phyloP scores from a whole-genome alignment of 2,797 vertebrate genomes.

The Sciurus vulgaris region DNA sequence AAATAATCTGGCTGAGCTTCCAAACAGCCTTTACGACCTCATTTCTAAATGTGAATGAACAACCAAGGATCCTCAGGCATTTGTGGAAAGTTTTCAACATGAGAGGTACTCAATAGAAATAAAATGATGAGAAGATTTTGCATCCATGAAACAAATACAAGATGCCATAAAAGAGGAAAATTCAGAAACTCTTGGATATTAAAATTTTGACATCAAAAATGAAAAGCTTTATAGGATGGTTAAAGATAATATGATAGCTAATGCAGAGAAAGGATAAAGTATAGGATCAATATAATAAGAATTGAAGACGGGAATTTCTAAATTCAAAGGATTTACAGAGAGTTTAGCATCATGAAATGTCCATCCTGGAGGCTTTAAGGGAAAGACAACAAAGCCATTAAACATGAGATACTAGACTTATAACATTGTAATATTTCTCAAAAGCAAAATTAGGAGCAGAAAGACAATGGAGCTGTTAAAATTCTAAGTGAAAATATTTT shows the following conservation, averaged over 20 bases:
- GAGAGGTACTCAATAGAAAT: background rate
- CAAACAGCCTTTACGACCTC: background rate
- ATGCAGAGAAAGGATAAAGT: background rate
- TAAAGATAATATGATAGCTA: background rate
- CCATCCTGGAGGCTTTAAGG: background rate
- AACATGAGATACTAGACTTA: background rate
- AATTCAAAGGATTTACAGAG: background rate
- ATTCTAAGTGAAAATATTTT: slow-evolving; percentile 12
- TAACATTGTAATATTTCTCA: background rate
- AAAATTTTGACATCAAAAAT: slow-evolving; percentile 43
- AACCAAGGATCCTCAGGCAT: background rate
- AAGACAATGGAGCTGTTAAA: background rate
- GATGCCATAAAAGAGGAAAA: background rate
- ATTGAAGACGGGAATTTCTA: background rate
- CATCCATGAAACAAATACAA: no score
- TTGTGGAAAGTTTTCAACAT: slow-evolving; percentile 1
- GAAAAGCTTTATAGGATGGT: background rate
- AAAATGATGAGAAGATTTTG: no score
- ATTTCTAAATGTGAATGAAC: background rate
- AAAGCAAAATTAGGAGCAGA: slow-evolving; percentile 42
- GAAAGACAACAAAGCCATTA: background rate
- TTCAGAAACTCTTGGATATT: slow-evolving; percentile 22
- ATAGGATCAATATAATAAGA: background rate
- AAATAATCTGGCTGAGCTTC: background rate
- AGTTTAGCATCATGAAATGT: background rate